A percentile compares a stretch with the other conserved stretches of the same genome.
phyloP scores from a whole-genome alignment of 2,797 vertebrate genomes.

The Rhadinocentrus ornatus region DNA sequence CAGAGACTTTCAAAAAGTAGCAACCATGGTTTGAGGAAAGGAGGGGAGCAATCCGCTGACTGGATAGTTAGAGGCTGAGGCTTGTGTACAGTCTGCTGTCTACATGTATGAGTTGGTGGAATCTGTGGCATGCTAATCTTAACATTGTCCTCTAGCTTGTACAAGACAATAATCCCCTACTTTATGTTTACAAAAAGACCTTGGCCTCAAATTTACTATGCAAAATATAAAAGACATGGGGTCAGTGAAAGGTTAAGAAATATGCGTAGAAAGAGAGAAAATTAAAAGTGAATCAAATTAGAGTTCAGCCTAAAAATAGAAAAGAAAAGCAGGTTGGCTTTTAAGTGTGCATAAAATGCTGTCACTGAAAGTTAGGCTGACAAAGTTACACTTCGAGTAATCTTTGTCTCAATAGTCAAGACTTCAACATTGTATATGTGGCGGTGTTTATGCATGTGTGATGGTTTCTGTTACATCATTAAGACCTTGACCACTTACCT shows the following conservation, averaged over 20 bases:
- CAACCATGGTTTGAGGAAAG: slow-evolving; percentile 43
- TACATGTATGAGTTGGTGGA: slow-evolving; percentile 67
- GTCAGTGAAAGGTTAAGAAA: slow-evolving; percentile 16
- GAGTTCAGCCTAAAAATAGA: slow-evolving; percentile 9
- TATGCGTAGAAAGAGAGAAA: slow-evolving; percentile 26
- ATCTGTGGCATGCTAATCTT: slow-evolving; percentile 72
- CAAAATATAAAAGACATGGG: slow-evolving; percentile 35
- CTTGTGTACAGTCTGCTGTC: slow-evolving; percentile 61
- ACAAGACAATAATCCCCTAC: slow-evolving; percentile 51
- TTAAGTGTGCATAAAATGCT: slow-evolving; percentile 34
- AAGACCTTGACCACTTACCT: background rate
- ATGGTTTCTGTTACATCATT: background rate
- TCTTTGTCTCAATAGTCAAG: too few relatives aligned
- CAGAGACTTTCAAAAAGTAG: slow-evolving; percentile 63
- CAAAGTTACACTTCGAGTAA: background rate
- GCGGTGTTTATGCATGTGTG: background rate
- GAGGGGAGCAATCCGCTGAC: slow-evolving; percentile 71
- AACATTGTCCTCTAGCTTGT: slow-evolving; percentile 69
- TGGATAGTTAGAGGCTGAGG: slow-evolving; percentile 37
- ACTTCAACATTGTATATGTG: background rate
- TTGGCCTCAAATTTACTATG: slow-evolving; percentile 48
- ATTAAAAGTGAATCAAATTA: slow-evolving; percentile 49
- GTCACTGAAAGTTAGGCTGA: slow-evolving; percentile 15
- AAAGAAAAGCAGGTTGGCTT: slow-evolving; percentile 4
- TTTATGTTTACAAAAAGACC: slow-evolving; percentile 47